phyloP scores from a whole-genome alignment of 2,888 invertebrate genomes.

The Deilephila elpenor region DNA sequence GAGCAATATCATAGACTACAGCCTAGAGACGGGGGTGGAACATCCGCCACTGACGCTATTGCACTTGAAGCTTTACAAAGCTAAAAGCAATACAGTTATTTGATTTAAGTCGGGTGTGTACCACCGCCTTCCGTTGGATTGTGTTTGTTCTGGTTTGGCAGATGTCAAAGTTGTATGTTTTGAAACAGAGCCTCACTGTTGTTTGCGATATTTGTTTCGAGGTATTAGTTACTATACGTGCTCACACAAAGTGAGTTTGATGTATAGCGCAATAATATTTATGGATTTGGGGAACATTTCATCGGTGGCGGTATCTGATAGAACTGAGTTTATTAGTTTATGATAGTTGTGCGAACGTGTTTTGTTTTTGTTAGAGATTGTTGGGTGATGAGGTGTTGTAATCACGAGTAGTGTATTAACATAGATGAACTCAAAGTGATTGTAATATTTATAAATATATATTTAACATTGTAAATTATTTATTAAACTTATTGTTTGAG shows the following conservation, averaged over 20 bases:
- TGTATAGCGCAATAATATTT: background rate
- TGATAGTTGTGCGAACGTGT: background rate
- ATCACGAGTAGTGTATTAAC: background rate
- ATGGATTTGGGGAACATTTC: background rate
- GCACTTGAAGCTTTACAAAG: conserved; percentile 84
- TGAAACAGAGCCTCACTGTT: conserved; percentile 76
- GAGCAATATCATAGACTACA: conserved; percentile 84
- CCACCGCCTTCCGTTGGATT: conserved; percentile 80
- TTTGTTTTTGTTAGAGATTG: background rate
- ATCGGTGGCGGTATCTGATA: background rate
- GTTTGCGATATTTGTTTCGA: conserved; percentile 75
- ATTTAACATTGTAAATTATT: too few species aligned
- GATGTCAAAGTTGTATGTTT: conserved; percentile 84
- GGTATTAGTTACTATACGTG: conserved; percentile 60
- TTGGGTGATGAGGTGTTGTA: background rate
- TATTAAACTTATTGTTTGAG: too few species aligned
- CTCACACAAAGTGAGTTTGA: background rate
- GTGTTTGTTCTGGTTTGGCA: conserved; percentile 84
- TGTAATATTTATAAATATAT: too few species aligned
- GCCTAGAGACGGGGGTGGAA: conserved; percentile 76
- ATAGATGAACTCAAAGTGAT: too few species aligned
- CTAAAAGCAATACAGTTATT: conserved; percentile 85
- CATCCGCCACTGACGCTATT: conserved; percentile 81
- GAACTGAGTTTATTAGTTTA: background rate
- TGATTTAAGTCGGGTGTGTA: conserved; percentile 83